Percentiles rank a stretch among this genome's conserved stretches.
Evolutionary conservation across 2,113 vertebrate species (phyloP).

Genomic region (Neopipo cinnamomea): DNA sequence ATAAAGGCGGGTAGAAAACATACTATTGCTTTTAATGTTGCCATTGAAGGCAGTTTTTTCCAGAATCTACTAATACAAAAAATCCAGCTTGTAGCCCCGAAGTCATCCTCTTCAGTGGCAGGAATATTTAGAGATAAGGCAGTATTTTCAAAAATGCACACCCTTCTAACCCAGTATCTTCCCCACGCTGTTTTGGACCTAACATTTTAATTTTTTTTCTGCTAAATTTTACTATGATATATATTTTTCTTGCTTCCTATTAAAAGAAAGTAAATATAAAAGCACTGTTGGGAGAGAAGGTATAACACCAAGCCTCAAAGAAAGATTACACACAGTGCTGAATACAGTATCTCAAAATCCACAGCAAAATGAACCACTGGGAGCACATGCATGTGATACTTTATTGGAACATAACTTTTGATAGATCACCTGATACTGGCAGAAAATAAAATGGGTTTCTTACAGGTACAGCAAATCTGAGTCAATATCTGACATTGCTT

Average conservation of each 20-base stretch:
- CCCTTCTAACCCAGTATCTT: background rate
- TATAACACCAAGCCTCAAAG: background rate
- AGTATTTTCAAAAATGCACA: background rate
- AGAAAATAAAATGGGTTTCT: background rate
- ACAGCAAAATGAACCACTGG: background rate
- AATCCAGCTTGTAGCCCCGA: background rate
- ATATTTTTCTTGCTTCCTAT: background rate
- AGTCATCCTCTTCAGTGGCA: background rate
- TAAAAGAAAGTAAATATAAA: background rate
- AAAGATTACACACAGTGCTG: background rate
- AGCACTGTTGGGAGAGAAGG: background rate
- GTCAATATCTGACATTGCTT: background rate
- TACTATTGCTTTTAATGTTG: background rate
- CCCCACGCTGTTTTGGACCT: accelerated
- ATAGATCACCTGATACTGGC: background rate
- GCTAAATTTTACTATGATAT: background rate
- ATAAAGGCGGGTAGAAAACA: background rate
- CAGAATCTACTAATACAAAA: background rate
- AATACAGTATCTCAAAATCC: background rate
- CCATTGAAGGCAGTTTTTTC: background rate
- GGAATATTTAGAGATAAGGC: background rate
- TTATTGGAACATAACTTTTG: background rate
- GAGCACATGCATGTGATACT: background rate
- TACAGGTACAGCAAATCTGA: background rate
- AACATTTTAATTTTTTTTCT: background rate